Evolutionary conservation across 2,113 vertebrate species (phyloP), one percentile per base, ranked within the genome.

Genomic region (Neotragus pygmaeus): DNA sequence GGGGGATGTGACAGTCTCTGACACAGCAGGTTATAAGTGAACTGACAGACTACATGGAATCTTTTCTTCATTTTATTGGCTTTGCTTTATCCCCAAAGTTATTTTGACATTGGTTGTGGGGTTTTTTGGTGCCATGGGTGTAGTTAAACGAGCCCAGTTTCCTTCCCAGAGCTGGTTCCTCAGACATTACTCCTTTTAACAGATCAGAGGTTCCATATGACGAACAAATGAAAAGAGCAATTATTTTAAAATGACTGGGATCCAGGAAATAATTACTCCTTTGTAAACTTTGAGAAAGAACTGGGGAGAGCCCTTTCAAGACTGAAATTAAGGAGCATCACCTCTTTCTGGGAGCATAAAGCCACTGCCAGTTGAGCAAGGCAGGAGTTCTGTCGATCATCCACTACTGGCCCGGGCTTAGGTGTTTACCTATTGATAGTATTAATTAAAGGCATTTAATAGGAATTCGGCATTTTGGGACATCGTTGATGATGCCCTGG

Each of bases 161-260:
- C 90, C 77, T 94, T 91, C 75, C 53, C 81, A 57, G 87, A 91
- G 62, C 33, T 28, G 6, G 8, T 15, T 90, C 58, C 81, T 80
- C 64, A 92, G 90, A 91, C 87, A 81, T 27, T 30, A 36, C 53
- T 94, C 58, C 92, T 90, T 90, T 92, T 30, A 93, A n/a, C 77
- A 93, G 49, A 66, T 55, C 49, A 43, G 84, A 95, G 86, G 28
- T 51, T 88, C 33, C 23, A 33, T 93, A 80, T 64, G 49, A 83
- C 10, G n/a, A 80, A 55, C 64, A 62, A 90, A 96, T 94, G 90
- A 86, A 96, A 93, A 96, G 92, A 66, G 81, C 85, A 49, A 58
- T 95, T 88, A 53, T 92, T 25, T 90, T 53, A 33, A 84, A 62
- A 36, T 73, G 85, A 73, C 60, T 51, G 21, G 19, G 47, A 66